phyloP scores from a whole-genome alignment of 2,113 vertebrate species.

The Hemibagrus wyckioides region DNA sequence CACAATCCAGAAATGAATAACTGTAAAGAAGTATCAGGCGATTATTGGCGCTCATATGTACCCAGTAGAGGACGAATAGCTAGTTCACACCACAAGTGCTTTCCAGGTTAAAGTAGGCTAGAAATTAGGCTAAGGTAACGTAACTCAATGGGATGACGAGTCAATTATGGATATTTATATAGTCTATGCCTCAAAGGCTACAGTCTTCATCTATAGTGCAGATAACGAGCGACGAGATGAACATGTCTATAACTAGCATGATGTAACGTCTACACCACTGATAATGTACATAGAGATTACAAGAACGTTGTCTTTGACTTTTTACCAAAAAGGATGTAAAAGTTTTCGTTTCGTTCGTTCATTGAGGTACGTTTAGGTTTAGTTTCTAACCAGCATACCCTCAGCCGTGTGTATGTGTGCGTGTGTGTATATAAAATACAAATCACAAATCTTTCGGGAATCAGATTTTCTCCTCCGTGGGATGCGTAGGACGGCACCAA shows the following conservation, averaged over 20 bases:
- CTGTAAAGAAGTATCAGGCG: background rate
- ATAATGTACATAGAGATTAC: background rate
- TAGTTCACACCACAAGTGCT: background rate
- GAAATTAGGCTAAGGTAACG: background rate
- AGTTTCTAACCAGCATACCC: background rate
- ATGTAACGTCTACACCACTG: background rate
- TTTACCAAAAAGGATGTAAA: background rate
- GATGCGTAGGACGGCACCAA: slow-evolving; percentile 3
- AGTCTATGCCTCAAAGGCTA: background rate
- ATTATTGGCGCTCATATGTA: background rate
- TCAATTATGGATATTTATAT: background rate
- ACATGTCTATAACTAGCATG: background rate
- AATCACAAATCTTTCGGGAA: background rate
- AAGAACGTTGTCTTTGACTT: background rate
- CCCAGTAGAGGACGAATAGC: background rate
- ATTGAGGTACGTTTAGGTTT: background rate
- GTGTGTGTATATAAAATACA: background rate
- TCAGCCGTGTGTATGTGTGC: no score
- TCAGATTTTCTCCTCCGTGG: background rate
- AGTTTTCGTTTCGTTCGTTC: background rate
- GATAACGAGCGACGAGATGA: background rate
- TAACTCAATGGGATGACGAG: background rate
- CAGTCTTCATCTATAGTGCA: background rate
- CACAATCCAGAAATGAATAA: background rate
- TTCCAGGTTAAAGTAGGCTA: background rate